Evolutionary conservation across 1,140 invertebrate genomes (phyloP), one percentile per base, ranked within the genome.

Genomic region (Psilanteris sp.): DNA sequence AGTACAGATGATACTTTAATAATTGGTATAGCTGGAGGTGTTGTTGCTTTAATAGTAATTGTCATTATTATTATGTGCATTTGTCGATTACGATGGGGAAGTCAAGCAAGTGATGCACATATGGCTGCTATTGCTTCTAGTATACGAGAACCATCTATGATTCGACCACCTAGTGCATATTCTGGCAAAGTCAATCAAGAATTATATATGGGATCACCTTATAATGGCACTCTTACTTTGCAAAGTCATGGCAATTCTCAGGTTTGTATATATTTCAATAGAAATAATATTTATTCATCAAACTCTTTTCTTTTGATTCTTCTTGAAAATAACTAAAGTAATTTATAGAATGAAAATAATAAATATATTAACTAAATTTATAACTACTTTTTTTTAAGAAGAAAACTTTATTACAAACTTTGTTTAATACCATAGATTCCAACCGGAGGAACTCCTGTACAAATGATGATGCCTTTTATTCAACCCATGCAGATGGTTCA

Each of bases 1-100:
- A 93, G 91, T 32, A 96, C 96, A 67, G 96, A 97, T 77, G 96
- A 97, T 76, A 96, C 95, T 1, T 84, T 97, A 0, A 97, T 97
- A 37, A 96, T 97, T 44, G 95, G 95, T 2, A 96, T 97, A 71
- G 95, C 97, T 0, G 95, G 95, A 1, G 95, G 95, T 8, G 95
- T 97, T 0, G 94, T 97, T 7, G 95, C 93, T 1, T 96, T 97
- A 78, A 96, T 97, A 37, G 93, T 94, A 5, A 93, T 97, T 61
- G 89, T 97, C 8, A 94, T 97, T 18, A 93, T 97, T 13, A 92
- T 94, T 1, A 96, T 97, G 57, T 97, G 96, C 81, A 94, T 97
- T 9, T 93, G 96, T 7, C 90, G 95, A 13, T 78, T 88, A 3
- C 73, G 83, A 0, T 87, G 85, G 82, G 81, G 79, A 8, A 79